A percentile compares a stretch with the other conserved stretches of the same genome.
Evolutionary conservation across 1,140 invertebrate species (phyloP).

Genomic region (Euura lappo): DNA sequence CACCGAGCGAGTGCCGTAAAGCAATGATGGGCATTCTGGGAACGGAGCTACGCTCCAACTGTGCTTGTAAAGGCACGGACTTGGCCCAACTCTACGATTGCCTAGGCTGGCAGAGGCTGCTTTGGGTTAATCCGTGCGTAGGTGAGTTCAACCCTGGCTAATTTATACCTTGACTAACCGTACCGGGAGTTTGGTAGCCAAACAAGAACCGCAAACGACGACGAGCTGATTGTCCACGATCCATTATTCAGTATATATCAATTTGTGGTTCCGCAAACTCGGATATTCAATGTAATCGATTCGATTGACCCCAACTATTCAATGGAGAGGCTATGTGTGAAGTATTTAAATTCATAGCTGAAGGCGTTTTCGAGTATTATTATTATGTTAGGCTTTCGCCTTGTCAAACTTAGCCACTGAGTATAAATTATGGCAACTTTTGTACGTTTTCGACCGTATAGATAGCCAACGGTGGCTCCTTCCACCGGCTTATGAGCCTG

Average conservation of each 20-base stretch:
- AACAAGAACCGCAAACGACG: too few species aligned
- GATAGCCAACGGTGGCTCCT: neutral
- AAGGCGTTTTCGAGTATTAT: neutral
- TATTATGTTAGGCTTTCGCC: neutral
- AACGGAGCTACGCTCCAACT: constrained; percentile 81
- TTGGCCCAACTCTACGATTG: constrained; percentile 84
- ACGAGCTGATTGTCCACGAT: too few species aligned
- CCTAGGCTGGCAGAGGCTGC: constrained; percentile 85
- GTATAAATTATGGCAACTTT: neutral
- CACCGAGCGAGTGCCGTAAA: constrained; percentile 76
- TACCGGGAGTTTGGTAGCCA: neutral
- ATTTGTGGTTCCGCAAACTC: too few species aligned
- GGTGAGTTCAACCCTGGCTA: constrained; percentile 67
- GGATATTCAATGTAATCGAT: too few species aligned
- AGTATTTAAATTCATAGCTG: too few species aligned
- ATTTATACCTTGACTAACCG: neutral
- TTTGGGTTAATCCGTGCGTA: constrained; percentile 91
- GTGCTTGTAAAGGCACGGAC: constrained; percentile 84
- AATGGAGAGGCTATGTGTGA: too few species aligned
- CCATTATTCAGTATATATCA: too few species aligned
- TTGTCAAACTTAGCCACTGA: neutral
- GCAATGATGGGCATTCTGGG: constrained; percentile 86
- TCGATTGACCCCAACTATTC: too few species aligned
- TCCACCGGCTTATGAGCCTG: neutral
- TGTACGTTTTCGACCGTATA: neutral